Base-by-base conservation (phyloP, 2,888 invertebrate genomes). In the Acanthosoma haemorrhoidale region DNA sequence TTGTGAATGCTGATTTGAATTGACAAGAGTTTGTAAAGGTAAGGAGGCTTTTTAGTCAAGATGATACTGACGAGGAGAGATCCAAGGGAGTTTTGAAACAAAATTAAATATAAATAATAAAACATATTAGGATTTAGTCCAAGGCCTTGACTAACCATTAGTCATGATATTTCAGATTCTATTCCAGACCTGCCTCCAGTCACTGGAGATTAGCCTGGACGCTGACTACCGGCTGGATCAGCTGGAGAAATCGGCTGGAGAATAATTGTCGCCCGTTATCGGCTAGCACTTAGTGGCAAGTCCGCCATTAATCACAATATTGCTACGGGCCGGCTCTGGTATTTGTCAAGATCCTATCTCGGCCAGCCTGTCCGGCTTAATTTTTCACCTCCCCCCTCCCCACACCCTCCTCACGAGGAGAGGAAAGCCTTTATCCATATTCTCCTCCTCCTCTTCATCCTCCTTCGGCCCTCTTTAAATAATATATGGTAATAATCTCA, bases 311-410 rank as follows among this genome's bases (percentile, higher is more conserved):
- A 68, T 71, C 71, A 71, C 71, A 68, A 71, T 71, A 71, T 71
- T 71, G 69, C 71, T 69, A 69, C 25, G 69, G 51, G 58, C 70
- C 71, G 69, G 69, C 69, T 64, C 71, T 61, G 66, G 71, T 69
- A 71, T 71, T 71, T 71, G 71, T 71, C 71, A 71, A 71, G 71
- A 71, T 71, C 16, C 51, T 71, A 71, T 71, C 71, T 63, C 68
- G n/a, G 13, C 38, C 64, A 64, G 69, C 71, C 69, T 16, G 69
- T 59, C 69, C 69, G 66, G 58, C 66, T 71, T 69, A 69, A 69
- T 39, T 25, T 18, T 60, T 21, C 34, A 34, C 63, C 18, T 25
- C 66, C n/a, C 4, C 11, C 66, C 39, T 16, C 31, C 66, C 34
- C 18, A 3, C 34, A 34, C 25, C 31, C 11, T 15, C 29, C n/a